Evolutionary conservation across 2,113 vertebrate species (phyloP).

Genomic region (Corythaeola cristata): DNA sequence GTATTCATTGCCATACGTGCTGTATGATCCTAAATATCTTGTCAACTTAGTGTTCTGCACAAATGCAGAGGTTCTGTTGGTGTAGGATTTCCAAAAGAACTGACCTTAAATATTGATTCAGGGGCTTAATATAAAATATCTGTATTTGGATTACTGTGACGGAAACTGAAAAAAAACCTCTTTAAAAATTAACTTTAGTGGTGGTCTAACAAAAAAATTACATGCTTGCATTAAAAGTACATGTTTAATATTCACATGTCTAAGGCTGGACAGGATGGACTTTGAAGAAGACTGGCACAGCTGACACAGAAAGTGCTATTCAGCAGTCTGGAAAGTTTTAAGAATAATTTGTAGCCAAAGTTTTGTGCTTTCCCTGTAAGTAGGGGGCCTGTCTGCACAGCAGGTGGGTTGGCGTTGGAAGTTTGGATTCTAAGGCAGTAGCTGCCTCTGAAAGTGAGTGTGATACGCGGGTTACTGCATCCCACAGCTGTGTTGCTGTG

Average conservation of each 20-base stretch:
- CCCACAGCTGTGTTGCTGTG: neutral
- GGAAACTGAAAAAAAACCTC: neutral
- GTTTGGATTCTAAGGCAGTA: neutral
- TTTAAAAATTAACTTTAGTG: neutral
- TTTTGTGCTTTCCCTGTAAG: neutral
- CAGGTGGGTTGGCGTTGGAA: neutral
- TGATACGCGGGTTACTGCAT: rapidly evolving
- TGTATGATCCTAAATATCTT: neutral
- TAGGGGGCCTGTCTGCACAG: neutral
- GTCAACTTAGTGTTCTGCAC: rapidly evolving
- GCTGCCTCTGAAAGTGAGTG: neutral
- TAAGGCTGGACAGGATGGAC: neutral
- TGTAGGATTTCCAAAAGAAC: neutral
- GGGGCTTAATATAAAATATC: neutral
- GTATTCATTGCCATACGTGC: neutral
- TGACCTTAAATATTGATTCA: neutral
- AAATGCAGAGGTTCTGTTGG: neutral
- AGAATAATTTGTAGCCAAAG: neutral
- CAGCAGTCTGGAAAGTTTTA: neutral
- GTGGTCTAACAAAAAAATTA: neutral
- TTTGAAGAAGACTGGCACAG: neutral
- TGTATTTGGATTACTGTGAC: neutral
- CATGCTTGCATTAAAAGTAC: neutral
- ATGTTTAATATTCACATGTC: neutral
- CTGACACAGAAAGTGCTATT: neutral